Base-by-base conservation (phyloP, 1,140 invertebrate species). In the Cryptotermes secundus region DNA sequence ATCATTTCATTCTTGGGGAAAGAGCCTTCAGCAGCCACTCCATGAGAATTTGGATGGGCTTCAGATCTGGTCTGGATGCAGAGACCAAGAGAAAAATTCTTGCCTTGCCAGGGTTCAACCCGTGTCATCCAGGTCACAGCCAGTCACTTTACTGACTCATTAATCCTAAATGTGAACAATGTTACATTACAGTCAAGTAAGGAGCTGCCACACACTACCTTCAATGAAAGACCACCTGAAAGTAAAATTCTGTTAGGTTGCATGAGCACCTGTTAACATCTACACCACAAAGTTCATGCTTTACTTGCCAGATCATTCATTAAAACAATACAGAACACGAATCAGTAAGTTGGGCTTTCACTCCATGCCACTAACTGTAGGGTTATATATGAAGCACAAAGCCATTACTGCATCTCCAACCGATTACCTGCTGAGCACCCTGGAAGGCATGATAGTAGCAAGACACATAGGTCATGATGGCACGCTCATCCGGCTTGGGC, bases 361-460 rank as follows among this genome's bases (percentile, higher is more conserved):
- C 22, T 36, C 80, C 80, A 45, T 81, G 80, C 80, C 34, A 26
- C 80, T 81, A 31, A 38, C 6, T 36, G 59, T 31, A 72, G 26
- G 59, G 59, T 72, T 72, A 72, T 72, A n/a, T 31, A 26, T 72
- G 59, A 72, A 72, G 59, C 59, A 72, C 59, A 72, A 72, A 31
- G 19, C n/a, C 59, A 72, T 31, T n/a, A 72, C 26, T 72, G 35
- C 79, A 9, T 36, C 22, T 45, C 59, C 82, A 45, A 49, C 83
- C 31, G 49, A 59, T 84, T 93, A 99, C 97, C 97, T 98, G 97
- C 92, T 98, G 97, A 88, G 97, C 97, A 92, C 97, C 97, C 93
- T 98, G 97, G 95, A 99, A 98, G 90, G 97, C 97, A 92, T 99
- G 97, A 93, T 99, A 99, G 94, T 98, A 99, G 94, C 97, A 99